Percentiles rank a stretch among this genome's conserved stretches.
Evolutionary conservation across 2,797 vertebrate species (phyloP).

Genomic region (Microctenopoma steveboyesi): DNA sequence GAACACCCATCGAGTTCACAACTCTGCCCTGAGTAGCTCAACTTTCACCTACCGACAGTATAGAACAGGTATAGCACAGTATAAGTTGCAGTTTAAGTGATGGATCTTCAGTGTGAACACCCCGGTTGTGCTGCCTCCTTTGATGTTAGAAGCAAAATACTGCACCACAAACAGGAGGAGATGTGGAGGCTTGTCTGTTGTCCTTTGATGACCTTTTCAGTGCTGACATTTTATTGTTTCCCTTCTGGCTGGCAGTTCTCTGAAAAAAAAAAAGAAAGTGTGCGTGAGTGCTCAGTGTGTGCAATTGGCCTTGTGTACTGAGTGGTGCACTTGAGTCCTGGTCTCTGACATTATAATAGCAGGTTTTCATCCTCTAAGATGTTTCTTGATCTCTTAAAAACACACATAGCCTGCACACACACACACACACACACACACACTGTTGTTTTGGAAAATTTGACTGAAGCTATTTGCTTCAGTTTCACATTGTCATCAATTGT

Average conservation of each 20-base stretch:
- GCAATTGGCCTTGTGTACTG: constrained; percentile 26
- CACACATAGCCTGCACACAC: neutral
- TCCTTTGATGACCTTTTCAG: constrained; percentile 55
- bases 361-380: constrained; percentile 61
- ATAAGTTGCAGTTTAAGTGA: constrained; percentile 34
- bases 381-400: neutral
- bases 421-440: neutral
- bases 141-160: constrained; percentile 29
- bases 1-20: constrained; percentile 33
- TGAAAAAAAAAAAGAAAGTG: neutral
- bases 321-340: constrained; percentile 38
- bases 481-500: constrained; percentile 46
- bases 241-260: constrained; percentile 23
- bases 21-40: constrained; percentile 24
- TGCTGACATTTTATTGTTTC: constrained; percentile 60
- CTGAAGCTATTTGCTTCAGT: constrained; percentile 34
- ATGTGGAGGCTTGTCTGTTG: constrained; percentile 43
- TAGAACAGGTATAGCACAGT: neutral
- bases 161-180: constrained; percentile 27
- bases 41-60: constrained; percentile 32
- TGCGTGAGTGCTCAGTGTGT: constrained; percentile 6
- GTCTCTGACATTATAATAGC: constrained; percentile 68
- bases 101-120: constrained; percentile 22
- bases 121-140: constrained; percentile 9
- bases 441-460: constrained; percentile 40